Evolutionary conservation across 2,888 invertebrate species (phyloP), one percentile per base, ranked within the genome.

Genomic region (Aspidiotus destructor): DNA sequence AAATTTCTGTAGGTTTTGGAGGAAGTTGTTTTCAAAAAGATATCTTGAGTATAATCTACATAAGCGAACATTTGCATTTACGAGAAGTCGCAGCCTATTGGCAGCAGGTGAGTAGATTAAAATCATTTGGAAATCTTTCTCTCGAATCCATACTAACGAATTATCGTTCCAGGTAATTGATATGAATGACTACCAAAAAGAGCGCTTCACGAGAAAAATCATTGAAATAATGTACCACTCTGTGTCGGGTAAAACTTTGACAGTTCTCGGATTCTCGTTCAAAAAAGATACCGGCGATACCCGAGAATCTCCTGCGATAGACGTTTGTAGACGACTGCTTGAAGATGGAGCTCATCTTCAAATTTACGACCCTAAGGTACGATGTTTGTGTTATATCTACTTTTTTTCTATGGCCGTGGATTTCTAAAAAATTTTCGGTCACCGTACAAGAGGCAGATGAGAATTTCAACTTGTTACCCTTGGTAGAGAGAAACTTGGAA

Each of bases 1-100:
- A 28, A 28, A 28, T 28, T 28, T 1, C 28, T 5, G 5, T 74
- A 83, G 87, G 95, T 69, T 99, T 99, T 77, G 99, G 99, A 41
- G 99, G 99, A 71, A 97, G 97, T 76, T 99, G 99, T 79, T 99
- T 99, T 79, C 97, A 99, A 79, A 99, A 99, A 79, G 99, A 99
- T 77, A 94, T 99, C 63, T 82, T 99, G 0, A 98, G 97, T 78
- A 81, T 99, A 72, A 98, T 99, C 0, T 99, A 99, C 77, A 87
- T 99, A 67, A 93, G 93, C 76, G 97, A 99, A 78, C 92, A 93
- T 73, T 80, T 98, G 2, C 96, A 98, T 79, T 80, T 99, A 70
- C 92, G 92, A 0, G 94, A 97, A 81, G 98, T 96, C 0, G 98
- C 99, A 0, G 88, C 88, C 0, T 99, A 98, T 77, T 99, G 98